phyloP scores from a whole-genome alignment of 1,140 invertebrate species.

The Asbolus verrucosus region DNA sequence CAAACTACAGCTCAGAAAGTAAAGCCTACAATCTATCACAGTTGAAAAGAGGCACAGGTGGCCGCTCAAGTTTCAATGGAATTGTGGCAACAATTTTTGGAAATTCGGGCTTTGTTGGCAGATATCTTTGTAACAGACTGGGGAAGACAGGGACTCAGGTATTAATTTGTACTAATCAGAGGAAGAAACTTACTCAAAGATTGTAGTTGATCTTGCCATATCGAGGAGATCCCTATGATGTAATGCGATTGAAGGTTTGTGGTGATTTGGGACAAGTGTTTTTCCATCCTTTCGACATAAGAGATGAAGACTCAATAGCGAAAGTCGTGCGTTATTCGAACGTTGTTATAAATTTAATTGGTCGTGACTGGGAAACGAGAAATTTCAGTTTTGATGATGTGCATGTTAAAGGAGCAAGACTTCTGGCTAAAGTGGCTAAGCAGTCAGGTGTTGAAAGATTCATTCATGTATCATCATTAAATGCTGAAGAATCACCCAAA shows the following conservation, averaged over 20 bases:
- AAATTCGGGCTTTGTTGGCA: constrained; percentile 87
- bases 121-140: constrained; percentile 86
- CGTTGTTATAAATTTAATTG: constrained; percentile 96
- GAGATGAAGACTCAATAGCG: constrained; percentile 89
- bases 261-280: constrained; percentile 98
- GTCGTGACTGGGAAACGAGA: constrained; percentile 91
- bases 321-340: constrained; percentile 95
- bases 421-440: constrained; percentile 79
- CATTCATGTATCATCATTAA: constrained; percentile 87
- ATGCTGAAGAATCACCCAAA: constrained; percentile 75
- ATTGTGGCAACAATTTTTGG: constrained; percentile 98
- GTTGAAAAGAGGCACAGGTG: constrained; percentile 90
- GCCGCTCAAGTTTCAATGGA: constrained; percentile 96
- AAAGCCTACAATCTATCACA: constrained; percentile 71
- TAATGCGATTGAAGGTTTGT: constrained; percentile 80
- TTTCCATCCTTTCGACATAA: constrained; percentile 87
- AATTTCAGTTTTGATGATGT: constrained; percentile 89
- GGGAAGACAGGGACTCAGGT: constrained; percentile 90
- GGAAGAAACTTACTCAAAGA: no score
- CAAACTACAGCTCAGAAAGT: constrained; percentile 24
- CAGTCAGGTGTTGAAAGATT: constrained; percentile 85
- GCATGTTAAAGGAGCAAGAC: constrained; percentile 79
- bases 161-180: no score
- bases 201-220: constrained; percentile 93
- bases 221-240: constrained; percentile 86